phyloP scores from a whole-genome alignment of 2,113 vertebrate genomes.

The Choloepus hoffmanni region DNA sequence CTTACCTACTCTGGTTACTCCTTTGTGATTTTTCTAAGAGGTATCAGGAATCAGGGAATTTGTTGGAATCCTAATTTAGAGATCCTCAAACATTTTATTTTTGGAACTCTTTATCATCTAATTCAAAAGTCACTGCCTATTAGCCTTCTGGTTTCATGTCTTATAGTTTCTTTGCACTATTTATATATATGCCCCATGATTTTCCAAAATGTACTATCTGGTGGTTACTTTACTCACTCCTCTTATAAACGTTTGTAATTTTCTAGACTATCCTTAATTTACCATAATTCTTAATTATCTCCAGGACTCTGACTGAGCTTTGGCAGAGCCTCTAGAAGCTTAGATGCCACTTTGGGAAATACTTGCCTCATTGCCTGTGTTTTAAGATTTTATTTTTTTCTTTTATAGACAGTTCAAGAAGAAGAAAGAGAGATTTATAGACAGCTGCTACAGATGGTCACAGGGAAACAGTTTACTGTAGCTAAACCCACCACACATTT shows the following conservation, averaged over 20 bases:
- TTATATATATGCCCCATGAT: background rate
- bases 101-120: background rate
- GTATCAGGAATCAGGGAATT: background rate
- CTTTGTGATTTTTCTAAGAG: background rate
- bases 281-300: constrained; percentile 37
- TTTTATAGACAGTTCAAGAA: constrained; percentile 90
- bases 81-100: constrained; percentile 49
- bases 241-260: background rate
- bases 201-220: constrained; percentile 1
- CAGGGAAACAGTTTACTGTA: constrained; percentile 87
- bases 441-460: constrained; percentile 94
- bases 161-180: background rate
- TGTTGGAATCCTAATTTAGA: constrained; percentile 20
- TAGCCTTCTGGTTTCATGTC: constrained; percentile 44
- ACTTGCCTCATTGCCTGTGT: constrained; percentile 21
- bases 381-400: constrained; percentile 51
- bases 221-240: background rate
- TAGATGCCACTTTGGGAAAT: constrained; percentile 38
- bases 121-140: background rate
- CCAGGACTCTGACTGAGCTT: constrained; percentile 25
- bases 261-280: background rate
- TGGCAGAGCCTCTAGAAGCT: background rate
- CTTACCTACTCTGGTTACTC: background rate
- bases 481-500: constrained; percentile 85
- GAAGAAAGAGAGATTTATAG: constrained; percentile 96